Evolutionary conservation across 2,888 invertebrate species (phyloP), one percentile per base, ranked within the genome.

Genomic region (Oscheius sp.): DNA sequence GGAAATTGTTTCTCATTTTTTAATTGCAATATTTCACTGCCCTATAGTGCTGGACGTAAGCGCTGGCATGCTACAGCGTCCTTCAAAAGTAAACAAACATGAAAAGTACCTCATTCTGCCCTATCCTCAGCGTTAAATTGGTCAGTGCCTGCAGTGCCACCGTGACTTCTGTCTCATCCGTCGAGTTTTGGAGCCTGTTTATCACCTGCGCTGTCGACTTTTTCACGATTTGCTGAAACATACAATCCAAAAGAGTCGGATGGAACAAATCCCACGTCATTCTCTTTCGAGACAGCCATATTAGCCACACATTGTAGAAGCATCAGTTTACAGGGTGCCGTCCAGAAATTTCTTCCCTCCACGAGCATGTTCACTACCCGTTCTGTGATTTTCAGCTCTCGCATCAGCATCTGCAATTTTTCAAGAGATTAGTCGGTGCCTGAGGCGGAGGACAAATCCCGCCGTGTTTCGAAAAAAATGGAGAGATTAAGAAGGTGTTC

Each of bases 251-350:
- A 60, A 33, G 48, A 37, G 21, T 29, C 7, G 35, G 51, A 35
- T 13, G n/a, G 21, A 2, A 2, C 2, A 50, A 51, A 5, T 11
- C 73, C 32, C 62, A 79, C 81, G 51, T 74, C 75, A 68, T 82
- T 83, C 35, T 83, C 82, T 5, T 59, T 75, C 10, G 77, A 72
- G 2, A 82, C 84, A 4, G 82, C 81, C 86, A 87, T 86, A 76
- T 87, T 87, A 13, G 86, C 87, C 11, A 87, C 81, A 59, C 87
- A 87, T 73, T 87, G 87, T 9, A 87, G 76, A n/a, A 87, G 73
- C 79, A 87, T 87, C 29, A 87, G 77, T 57, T 86, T 80, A 42
- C 83, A 84, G 2, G 84, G 80, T 33, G 84, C 74, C 9, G 85
- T 80, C 84, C 84, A 86, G n/a, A 80, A 73, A n/a, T 77, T 71